These are phyloP conservation scores for Nansenia antarctica DNA, from an alignment of 2,113 vertebrate genomes.

Conservation along the genomic window DNA sequence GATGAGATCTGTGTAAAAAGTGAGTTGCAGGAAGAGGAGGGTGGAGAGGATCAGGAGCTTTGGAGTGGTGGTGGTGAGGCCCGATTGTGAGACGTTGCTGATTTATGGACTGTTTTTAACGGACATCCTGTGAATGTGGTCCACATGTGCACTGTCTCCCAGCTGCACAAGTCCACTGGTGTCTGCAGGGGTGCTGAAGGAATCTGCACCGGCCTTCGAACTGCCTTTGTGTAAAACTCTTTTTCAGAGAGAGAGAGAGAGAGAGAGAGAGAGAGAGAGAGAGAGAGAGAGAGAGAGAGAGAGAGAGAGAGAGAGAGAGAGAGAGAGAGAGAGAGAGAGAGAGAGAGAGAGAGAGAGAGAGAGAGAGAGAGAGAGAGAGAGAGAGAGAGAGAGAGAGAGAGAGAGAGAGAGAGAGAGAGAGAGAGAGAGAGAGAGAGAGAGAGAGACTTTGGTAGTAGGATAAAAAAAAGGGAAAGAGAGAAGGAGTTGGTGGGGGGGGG, in stretches of 20 bases:
- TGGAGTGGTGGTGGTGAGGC: slow-evolving; percentile 40
- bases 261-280: slow-evolving; percentile 22
- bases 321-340: slow-evolving; percentile 20
- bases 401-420: slow-evolving; percentile 1
- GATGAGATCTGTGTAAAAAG: background rate
- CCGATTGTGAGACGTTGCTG: slow-evolving; percentile 61
- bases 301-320: slow-evolving; percentile 61
- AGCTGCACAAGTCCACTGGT: slow-evolving; percentile 20
- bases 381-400: slow-evolving; percentile 20
- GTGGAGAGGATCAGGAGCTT: slow-evolving; percentile 50
- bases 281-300: slow-evolving; percentile 18
- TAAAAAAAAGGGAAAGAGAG: slow-evolving; percentile 30
- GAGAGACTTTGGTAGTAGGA: too few species aligned
- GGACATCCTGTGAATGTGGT: slow-evolving; percentile 68
- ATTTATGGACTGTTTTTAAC: slow-evolving; percentile 57
- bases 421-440: slow-evolving; percentile 22
- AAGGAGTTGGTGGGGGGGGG: slow-evolving; percentile 18
- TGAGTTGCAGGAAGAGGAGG: slow-evolving; percentile 29
- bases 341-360: slow-evolving; percentile 15
- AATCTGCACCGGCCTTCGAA: slow-evolving; percentile 66
- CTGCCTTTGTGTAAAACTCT: slow-evolving; percentile 63
- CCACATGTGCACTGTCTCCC: slow-evolving; percentile 66
- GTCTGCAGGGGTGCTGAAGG: slow-evolving; percentile 70
- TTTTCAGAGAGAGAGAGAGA: slow-evolving; percentile 43
- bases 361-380: slow-evolving; percentile 35